phyloP scores from a whole-genome alignment of 2,888 invertebrate species.

The Itoplectis maculator region DNA sequence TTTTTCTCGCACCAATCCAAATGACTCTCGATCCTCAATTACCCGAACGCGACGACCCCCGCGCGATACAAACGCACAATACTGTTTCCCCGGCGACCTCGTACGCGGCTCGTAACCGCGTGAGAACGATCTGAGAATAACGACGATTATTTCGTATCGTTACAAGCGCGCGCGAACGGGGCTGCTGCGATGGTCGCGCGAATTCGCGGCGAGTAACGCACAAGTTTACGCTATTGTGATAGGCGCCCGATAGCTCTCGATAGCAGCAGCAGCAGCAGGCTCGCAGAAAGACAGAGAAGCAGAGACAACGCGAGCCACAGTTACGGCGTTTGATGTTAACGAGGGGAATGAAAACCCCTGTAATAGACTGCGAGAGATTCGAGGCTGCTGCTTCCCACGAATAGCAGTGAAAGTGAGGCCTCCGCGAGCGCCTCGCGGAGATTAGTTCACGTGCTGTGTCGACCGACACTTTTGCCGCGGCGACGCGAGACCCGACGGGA shows the following conservation, averaged over 20 bases:
- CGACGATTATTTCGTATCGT: constrained; percentile 9
- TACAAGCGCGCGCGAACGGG: no score
- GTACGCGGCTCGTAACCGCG: not conserved
- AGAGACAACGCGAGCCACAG: not conserved
- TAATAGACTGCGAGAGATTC: constrained; percentile 68
- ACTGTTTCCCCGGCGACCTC: no score
- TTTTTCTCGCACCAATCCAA: no score
- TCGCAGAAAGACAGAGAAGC: not conserved
- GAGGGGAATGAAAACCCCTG: constrained; percentile 66
- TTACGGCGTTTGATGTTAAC: constrained; percentile 40
- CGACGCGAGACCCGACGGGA: constrained; percentile 13
- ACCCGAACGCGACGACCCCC: no score
- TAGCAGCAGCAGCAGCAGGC: constrained; percentile 8
- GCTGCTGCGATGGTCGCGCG: not conserved
- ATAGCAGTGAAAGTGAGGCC: constrained; percentile 78
- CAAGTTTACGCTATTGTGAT: constrained; percentile 7
- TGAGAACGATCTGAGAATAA: constrained; percentile 5
- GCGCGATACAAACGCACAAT: no score
- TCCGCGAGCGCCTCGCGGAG: constrained; percentile 67
- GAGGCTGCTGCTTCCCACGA: constrained; percentile 75
- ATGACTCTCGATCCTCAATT: no score
- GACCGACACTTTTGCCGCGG: constrained; percentile 72
- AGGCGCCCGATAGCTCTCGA: constrained; percentile 19
- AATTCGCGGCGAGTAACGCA: constrained; percentile 11
- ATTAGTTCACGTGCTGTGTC: constrained; percentile 76